These are phyloP conservation scores for Ranitomeya variabilis DNA, from an alignment of 2,113 vertebrate genomes.

Conservation along the genomic window DNA sequence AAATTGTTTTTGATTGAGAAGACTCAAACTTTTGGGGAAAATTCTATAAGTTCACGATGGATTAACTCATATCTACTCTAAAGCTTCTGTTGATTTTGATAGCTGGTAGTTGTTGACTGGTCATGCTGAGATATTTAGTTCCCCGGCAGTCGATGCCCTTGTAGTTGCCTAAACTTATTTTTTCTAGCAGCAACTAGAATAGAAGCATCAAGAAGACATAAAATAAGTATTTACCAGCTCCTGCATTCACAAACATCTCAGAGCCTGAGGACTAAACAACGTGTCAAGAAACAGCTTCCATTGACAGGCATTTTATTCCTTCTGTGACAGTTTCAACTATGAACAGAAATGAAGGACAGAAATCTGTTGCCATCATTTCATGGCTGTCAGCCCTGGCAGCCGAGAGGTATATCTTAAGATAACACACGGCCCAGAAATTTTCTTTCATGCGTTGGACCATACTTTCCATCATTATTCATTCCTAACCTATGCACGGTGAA, in stretches of 20 bases:
- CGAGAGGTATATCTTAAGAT: slow-evolving; percentile 75
- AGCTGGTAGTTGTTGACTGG: background rate
- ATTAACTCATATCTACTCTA: background rate
- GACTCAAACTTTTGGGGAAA: too few relatives aligned
- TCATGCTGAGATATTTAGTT: slow-evolving; percentile 5
- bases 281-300: slow-evolving; percentile 54
- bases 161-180: background rate
- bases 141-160: background rate
- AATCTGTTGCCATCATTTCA: slow-evolving; percentile 71
- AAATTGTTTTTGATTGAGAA: too few relatives aligned
- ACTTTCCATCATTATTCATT: slow-evolving; percentile 67
- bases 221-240: slow-evolving; percentile 52
- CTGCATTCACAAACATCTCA: slow-evolving; percentile 53
- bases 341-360: slow-evolving; percentile 69
- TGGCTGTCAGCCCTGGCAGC: slow-evolving; percentile 70
- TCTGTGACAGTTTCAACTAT: slow-evolving; percentile 67
- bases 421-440: slow-evolving; percentile 67
- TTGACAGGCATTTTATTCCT: slow-evolving; percentile 63
- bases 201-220: slow-evolving; percentile 34
- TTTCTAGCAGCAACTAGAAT: slow-evolving; percentile 56
- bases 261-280: slow-evolving; percentile 44
- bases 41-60: too few relatives aligned
- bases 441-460: slow-evolving; percentile 68
- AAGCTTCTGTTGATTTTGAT: background rate
- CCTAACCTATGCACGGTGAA: slow-evolving; percentile 59